Evolutionary conservation across 2,797 vertebrate species (phyloP).

Genomic region (Stomatorhinus walkeri): DNA sequence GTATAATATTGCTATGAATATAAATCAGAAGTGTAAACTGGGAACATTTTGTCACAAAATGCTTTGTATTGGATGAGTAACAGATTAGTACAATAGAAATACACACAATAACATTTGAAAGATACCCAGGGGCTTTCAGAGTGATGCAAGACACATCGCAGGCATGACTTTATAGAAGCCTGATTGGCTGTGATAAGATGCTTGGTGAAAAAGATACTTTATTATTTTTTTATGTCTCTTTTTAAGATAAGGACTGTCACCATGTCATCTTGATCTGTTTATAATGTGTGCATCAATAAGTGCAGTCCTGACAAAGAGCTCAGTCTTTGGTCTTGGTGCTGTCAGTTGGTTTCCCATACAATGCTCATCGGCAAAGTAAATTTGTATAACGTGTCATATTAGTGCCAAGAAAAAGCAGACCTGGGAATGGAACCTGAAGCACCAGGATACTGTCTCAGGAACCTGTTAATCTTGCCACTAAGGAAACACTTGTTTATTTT

Average conservation of each 20-base stretch:
- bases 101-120: not conserved
- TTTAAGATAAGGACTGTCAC: not conserved
- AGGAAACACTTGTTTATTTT: slow-evolving; percentile 49
- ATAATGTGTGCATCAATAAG: not conserved
- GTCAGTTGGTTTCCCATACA: not conserved
- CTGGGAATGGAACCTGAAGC: slow-evolving; percentile 25
- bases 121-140: not conserved
- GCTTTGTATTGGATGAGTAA: not conserved
- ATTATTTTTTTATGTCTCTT: not conserved
- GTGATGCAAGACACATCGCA: not conserved
- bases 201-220: not conserved
- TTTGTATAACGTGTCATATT: not conserved
- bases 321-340: not conserved
- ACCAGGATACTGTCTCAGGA: slow-evolving; percentile 54
- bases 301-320: not conserved
- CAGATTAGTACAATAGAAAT: not conserved
- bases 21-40: slow-evolving; percentile 18
- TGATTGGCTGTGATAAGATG: not conserved
- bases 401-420: not conserved
- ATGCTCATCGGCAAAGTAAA: not conserved
- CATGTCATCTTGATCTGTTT: not conserved
- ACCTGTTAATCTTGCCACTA: slow-evolving; percentile 52
- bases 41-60: not conserved
- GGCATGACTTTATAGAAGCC: not conserved
- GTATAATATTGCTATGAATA: slow-evolving; percentile 67